Percentiles rank a stretch among this genome's conserved stretches.
Conservation (phyloP, 2,113 vertebrate species). For the Thamnaconus septentrionalis region DNA sequence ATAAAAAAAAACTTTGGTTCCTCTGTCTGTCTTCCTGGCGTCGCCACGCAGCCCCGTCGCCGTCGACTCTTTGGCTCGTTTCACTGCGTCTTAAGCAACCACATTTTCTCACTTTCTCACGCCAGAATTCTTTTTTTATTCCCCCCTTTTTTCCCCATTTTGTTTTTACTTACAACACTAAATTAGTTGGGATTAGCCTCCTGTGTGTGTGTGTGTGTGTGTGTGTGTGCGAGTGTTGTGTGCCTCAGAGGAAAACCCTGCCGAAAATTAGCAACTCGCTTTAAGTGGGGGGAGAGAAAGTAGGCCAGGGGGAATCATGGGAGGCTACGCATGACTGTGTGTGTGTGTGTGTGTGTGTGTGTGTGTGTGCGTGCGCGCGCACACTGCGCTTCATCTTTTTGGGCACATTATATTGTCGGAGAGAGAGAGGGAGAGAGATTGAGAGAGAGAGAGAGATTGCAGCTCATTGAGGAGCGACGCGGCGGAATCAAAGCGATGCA, state of each 20-base stretch:
- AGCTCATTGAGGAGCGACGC: constrained; percentile 56
- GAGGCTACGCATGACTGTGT: no score
- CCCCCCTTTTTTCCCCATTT: background rate
- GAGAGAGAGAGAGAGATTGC: background rate
- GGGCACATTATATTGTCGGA: constrained; percentile 58
- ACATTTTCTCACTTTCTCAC: constrained; percentile 49
- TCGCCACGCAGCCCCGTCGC: constrained; percentile 33
- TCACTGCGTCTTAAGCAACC: constrained; percentile 38
- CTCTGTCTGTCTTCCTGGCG: constrained; percentile 60
- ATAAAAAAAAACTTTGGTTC: constrained; percentile 28
- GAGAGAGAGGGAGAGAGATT: no score
- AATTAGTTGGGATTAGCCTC: constrained; percentile 53
- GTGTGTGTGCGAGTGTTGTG: no score
- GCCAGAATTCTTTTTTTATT: constrained; percentile 39
- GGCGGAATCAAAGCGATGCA: constrained; percentile 64
- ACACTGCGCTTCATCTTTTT: constrained; percentile 12
- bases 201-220: no score
- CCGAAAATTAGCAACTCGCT: constrained; percentile 40
- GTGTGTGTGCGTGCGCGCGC: constrained; percentile 6
- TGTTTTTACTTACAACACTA: constrained; percentile 41
- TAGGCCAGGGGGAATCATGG: no score
- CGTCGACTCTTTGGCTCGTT: constrained; percentile 44
- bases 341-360: constrained; percentile 18
- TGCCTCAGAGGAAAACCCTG: constrained; percentile 56
- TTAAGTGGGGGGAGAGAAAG: no score